phyloP scores from a whole-genome alignment of 1,140 invertebrate species.

The Penaeus chinensis region DNA sequence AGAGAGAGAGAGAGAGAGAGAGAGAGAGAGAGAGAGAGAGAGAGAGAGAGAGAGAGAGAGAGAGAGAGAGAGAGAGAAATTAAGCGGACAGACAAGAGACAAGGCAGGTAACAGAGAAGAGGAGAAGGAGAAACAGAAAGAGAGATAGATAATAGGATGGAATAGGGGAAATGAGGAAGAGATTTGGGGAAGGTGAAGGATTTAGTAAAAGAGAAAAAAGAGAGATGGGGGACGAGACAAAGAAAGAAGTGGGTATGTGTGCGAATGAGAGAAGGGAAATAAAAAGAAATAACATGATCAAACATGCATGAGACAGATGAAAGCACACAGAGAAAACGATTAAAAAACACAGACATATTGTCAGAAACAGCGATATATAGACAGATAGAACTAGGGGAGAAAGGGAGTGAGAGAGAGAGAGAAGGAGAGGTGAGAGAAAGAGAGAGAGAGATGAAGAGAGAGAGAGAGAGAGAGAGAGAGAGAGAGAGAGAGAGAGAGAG shows the following conservation, averaged over 20 bases:
- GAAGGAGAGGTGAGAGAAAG: not conserved
- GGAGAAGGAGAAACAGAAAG: not conserved
- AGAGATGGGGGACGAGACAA: not conserved
- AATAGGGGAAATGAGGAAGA: not conserved
- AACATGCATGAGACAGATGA: not conserved
- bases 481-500: too few species aligned
- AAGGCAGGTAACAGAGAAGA: not conserved
- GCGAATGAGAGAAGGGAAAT: not conserved
- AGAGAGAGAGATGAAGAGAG: constrained; percentile 26
- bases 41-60: constrained; percentile 21
- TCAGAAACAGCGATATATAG: not conserved
- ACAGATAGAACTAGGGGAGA: constrained; percentile 2
- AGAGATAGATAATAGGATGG: not conserved
- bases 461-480: constrained; percentile 7
- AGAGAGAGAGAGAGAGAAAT: constrained; percentile 16
- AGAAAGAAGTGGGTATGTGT: too few species aligned
- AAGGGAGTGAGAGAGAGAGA: constrained; percentile 25
- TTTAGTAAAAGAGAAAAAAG: not conserved
- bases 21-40: not conserved
- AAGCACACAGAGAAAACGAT: not conserved
- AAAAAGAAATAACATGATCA: not conserved
- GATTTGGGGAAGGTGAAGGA: not conserved
- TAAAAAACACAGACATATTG: not conserved
- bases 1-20: not conserved
- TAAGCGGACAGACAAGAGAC: not conserved